Evolutionary conservation across 2,888 invertebrate species (phyloP).

Genomic region (Crossocerus cetratus): DNA sequence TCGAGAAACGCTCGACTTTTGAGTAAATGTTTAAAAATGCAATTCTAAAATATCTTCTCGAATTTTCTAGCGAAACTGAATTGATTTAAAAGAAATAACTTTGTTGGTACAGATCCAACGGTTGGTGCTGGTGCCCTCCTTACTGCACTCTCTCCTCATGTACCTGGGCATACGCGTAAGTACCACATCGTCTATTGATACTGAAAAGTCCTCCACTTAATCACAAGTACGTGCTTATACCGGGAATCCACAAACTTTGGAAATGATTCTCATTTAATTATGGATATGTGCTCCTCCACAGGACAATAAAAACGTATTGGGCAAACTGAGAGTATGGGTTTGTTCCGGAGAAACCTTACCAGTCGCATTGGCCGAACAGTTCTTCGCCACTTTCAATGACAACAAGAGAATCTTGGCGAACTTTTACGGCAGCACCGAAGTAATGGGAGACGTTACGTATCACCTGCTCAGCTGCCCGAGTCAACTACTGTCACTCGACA

Average conservation of each 20-base stretch:
- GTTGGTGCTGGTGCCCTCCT: slow-evolving; percentile 90
- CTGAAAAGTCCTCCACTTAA: too few relatives aligned
- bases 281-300: slow-evolving; percentile 62
- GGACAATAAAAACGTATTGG: slow-evolving; percentile 78
- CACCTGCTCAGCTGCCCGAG: slow-evolving; percentile 82
- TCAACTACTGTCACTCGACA: slow-evolving; percentile 82
- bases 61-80: background rate
- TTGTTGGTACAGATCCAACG: slow-evolving; percentile 82
- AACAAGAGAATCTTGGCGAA: slow-evolving; percentile 85
- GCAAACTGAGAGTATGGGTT: slow-evolving; percentile 86
- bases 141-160: slow-evolving; percentile 88
- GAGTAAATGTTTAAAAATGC: background rate
- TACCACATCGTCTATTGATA: background rate
- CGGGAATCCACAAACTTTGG: too few relatives aligned
- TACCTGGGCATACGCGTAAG: slow-evolving; percentile 82
- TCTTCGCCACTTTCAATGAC: slow-evolving; percentile 86
- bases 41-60: too few relatives aligned
- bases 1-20: too few relatives aligned
- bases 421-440: slow-evolving; percentile 94
- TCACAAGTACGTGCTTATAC: too few relatives aligned
- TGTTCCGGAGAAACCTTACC: slow-evolving; percentile 92
- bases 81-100: background rate
- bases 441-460: slow-evolving; percentile 94
- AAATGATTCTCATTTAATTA: background rate
- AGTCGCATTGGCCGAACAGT: slow-evolving; percentile 84